These are phyloP conservation scores for Stegana nigrithorax DNA, from an alignment of 2,888 invertebrate species.

Conservation along the genomic window DNA sequence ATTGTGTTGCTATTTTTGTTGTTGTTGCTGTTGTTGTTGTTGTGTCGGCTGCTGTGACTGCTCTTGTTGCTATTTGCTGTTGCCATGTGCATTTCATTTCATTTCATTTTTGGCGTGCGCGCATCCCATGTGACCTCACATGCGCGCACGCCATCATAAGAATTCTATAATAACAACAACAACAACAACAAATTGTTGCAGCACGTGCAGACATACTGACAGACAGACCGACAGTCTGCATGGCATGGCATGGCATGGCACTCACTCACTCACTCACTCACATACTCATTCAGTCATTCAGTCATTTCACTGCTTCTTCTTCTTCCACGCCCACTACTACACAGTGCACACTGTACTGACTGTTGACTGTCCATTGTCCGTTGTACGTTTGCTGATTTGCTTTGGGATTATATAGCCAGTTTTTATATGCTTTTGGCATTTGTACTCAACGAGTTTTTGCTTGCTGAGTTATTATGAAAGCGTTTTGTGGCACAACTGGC, in stretches of 20 bases:
- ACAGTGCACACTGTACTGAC: slow-evolving; percentile 19
- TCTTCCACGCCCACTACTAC: slow-evolving; percentile 17
- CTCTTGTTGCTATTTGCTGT: too few relatives aligned
- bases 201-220: slow-evolving; percentile 30
- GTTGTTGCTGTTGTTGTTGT: neutral
- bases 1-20: neutral
- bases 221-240: slow-evolving; percentile 2
- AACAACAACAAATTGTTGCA: neutral
- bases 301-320: slow-evolving; percentile 26
- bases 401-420: slow-evolving; percentile 34
- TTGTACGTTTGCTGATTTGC: slow-evolving; percentile 41
- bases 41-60: neutral
- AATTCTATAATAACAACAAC: neutral
- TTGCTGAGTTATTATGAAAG: too few relatives aligned
- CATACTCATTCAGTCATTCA: slow-evolving; percentile 28
- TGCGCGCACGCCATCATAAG: neutral
- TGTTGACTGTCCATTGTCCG: neutral
- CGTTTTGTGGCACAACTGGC: too few relatives aligned
- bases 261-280: slow-evolving; percentile 30
- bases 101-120: neutral
- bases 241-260: too few relatives aligned
- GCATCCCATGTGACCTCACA: neutral
- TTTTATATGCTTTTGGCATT: neutral
- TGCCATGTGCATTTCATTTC: neutral
- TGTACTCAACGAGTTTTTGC: too few relatives aligned